Evolutionary conservation across 2,888 invertebrate genomes (phyloP).

Genomic region (Terebella lapidaria): DNA sequence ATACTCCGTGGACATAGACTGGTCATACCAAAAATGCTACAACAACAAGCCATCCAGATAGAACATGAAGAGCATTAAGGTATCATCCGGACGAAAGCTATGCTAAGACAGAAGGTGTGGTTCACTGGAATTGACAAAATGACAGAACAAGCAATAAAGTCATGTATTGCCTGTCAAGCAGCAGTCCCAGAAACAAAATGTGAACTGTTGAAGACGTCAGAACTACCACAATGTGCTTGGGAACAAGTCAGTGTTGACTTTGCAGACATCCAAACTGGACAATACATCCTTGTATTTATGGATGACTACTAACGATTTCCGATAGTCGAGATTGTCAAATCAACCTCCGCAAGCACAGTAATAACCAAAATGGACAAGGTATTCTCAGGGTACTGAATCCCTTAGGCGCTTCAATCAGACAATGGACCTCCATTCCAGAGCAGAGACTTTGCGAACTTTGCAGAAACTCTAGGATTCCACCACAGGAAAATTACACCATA

Average conservation of each 20-base stretch:
- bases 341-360: not conserved
- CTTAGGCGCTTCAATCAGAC: no score
- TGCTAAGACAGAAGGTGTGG: constrained; percentile 23
- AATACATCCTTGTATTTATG: no score
- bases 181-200: not conserved
- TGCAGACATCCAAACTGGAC: not conserved
- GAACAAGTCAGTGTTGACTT: no score
- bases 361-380: not conserved
- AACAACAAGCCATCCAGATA: constrained; percentile 17
- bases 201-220: constrained; percentile 15
- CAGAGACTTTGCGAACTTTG: not conserved
- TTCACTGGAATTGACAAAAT: no score
- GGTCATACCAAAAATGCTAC: constrained; percentile 15
- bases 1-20: not conserved
- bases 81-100: constrained; percentile 20
- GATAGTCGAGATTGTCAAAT: not conserved
- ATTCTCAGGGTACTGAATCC: no score
- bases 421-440: constrained; percentile 3
- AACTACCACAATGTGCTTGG: no score
- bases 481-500: no score
- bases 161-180: no score
- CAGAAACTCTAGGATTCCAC: not conserved
- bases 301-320: constrained; percentile 3
- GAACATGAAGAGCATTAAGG: constrained; percentile 28
- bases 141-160: no score